phyloP scores from a whole-genome alignment of 2,113 vertebrate species.

The Sorex araneus region DNA sequence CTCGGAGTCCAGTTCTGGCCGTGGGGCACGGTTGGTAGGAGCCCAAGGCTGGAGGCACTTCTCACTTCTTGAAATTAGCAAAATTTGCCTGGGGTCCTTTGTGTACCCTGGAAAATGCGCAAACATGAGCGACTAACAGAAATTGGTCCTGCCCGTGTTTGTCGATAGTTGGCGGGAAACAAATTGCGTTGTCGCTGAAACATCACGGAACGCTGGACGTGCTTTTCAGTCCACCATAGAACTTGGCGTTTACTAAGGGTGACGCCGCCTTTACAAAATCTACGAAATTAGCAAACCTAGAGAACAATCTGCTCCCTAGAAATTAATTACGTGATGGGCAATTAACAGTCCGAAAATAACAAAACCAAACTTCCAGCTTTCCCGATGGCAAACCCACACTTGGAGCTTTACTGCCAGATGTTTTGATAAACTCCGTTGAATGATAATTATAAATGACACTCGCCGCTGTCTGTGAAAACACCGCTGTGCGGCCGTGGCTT shows the following conservation, averaged over 20 bases:
- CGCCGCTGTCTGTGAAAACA: not conserved
- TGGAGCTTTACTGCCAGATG: not conserved
- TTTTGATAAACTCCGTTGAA: not conserved
- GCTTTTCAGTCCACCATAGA: not conserved
- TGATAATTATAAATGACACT: conserved; percentile 25
- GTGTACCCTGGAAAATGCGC: not conserved
- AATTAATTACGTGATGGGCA: not conserved
- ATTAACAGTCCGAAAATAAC: conserved; percentile 31
- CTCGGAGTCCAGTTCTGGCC: not conserved
- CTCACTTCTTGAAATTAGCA: not conserved
- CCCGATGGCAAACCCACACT: not conserved
- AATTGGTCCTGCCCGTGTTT: not conserved
- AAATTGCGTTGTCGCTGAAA: not conserved
- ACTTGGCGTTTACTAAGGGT: conserved; percentile 4
- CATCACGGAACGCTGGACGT: not conserved
- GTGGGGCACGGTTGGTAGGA: not conserved
- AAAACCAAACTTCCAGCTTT: not conserved
- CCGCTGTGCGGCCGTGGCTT: not conserved
- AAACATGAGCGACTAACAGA: not conserved
- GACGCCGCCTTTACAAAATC: not conserved
- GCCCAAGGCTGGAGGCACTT: not conserved
- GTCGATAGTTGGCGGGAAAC: not conserved
- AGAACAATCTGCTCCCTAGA: not conserved
- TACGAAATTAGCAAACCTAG: not conserved
- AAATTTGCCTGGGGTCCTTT: not conserved